phyloP scores from a whole-genome alignment of 2,113 vertebrate species.

The Abramis brama region DNA sequence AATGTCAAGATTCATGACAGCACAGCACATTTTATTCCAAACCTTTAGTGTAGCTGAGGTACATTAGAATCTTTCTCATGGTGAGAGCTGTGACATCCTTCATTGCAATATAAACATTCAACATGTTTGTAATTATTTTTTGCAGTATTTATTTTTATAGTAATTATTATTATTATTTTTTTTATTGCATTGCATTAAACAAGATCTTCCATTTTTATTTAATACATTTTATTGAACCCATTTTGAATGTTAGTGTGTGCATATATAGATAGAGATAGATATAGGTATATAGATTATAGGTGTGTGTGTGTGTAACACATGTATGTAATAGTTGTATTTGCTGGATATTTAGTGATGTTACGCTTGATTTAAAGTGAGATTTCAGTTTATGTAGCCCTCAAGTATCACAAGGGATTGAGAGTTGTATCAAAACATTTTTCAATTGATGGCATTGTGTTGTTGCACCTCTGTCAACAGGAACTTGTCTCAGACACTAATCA shows the following conservation, averaged over 20 bases:
- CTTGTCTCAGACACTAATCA: constrained; percentile 92
- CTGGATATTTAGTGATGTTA: not conserved
- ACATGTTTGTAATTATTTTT: not conserved
- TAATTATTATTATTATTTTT: not conserved
- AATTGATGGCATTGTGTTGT: not conserved
- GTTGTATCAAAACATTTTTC: constrained; percentile 2
- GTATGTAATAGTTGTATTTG: not conserved
- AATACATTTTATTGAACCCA: too few relatives aligned
- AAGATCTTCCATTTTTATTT: not conserved
- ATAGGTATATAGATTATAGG: too few relatives aligned
- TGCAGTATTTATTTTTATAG: too few relatives aligned
- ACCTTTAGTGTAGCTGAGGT: not conserved
- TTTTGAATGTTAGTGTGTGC: too few relatives aligned
- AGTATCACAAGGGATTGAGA: not conserved
- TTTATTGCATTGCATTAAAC: not conserved
- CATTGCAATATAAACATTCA: not conserved
- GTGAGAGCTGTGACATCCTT: not conserved
- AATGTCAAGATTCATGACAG: not conserved
- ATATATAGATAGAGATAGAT: too few relatives aligned
- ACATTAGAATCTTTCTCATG: not conserved
- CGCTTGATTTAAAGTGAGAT: not conserved
- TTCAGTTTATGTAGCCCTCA: not conserved
- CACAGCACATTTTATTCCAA: not conserved
- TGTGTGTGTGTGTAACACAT: not conserved
- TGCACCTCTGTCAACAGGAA: constrained; percentile 73